phyloP scores from a whole-genome alignment of 2,888 invertebrate species.

The Epirrita christyi region DNA sequence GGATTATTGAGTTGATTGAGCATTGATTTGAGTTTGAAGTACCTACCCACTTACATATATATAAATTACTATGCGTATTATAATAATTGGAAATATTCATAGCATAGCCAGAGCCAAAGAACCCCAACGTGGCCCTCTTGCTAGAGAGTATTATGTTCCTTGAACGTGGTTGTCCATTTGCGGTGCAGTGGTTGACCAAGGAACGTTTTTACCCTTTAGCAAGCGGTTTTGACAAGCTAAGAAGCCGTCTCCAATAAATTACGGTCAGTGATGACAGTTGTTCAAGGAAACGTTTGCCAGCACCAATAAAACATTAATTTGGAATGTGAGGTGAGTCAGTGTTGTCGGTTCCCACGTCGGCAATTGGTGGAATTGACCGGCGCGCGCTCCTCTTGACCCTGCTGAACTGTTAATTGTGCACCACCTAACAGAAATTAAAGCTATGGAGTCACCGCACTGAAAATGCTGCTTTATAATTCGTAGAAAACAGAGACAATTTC shows the following conservation, averaged over 20 bases:
- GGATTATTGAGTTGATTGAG: too few species aligned
- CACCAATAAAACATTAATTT: constrained; percentile 16
- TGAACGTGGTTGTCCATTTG: too few species aligned
- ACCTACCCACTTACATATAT: too few species aligned
- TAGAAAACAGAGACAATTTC: not conserved
- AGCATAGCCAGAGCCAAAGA: too few species aligned
- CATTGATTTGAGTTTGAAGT: too few species aligned
- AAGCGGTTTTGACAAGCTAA: not conserved
- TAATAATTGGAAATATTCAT: too few species aligned
- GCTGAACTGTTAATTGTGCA: constrained; percentile 68
- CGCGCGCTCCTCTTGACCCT: constrained; percentile 72
- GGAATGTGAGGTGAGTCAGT: constrained; percentile 55
- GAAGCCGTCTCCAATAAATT: not conserved
- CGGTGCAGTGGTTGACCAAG: too few species aligned
- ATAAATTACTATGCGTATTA: too few species aligned
- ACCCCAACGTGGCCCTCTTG: too few species aligned
- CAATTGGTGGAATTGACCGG: constrained; percentile 77
- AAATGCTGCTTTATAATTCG: not conserved
- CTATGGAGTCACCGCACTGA: constrained; percentile 41
- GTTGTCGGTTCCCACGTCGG: constrained; percentile 69
- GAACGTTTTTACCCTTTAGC: too few species aligned
- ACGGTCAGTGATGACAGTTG: not conserved
- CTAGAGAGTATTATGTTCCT: too few species aligned
- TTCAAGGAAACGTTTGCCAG: constrained; percentile 20
- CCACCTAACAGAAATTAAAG: constrained; percentile 56